Conservation (phyloP, 2,888 invertebrate genomes). For the Phania funesta region DNA sequence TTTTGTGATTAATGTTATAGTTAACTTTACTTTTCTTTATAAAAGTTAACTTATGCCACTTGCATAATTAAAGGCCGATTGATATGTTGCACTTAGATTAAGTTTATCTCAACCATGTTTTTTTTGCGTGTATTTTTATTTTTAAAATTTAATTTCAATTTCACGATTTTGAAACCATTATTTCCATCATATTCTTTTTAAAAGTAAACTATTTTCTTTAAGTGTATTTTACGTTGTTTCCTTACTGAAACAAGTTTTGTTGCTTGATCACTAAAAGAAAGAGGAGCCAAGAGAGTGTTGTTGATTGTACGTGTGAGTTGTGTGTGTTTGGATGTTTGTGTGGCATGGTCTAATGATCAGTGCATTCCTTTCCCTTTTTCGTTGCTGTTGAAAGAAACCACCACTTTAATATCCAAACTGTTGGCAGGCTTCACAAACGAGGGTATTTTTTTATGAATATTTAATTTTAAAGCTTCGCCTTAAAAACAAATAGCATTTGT, state of each 20-base stretch:
- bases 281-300: neutral
- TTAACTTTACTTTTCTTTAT: no score
- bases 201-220: neutral
- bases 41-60: no score
- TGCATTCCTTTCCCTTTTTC: neutral
- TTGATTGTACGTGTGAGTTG: neutral
- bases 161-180: no score
- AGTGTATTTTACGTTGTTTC: constrained; percentile 27
- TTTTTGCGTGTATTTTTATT: no score
- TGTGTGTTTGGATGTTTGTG: constrained; percentile 27
- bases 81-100: no score
- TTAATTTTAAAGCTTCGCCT: constrained; percentile 59
- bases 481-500: constrained; percentile 15
- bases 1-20: no score
- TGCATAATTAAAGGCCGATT: no score
- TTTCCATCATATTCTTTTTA: neutral
- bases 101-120: no score
- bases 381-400: constrained; percentile 16
- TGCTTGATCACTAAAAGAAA: constrained; percentile 22
- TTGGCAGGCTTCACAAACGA: constrained; percentile 40
- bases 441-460: constrained; percentile 41
- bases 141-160: no score
- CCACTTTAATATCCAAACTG: constrained; percentile 28
- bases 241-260: constrained; percentile 56
- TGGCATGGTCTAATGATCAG: constrained; percentile 30